A percentile compares a stretch with the other conserved stretches of the same genome.
Conservation (phyloP, 2,888 invertebrate genomes). For the Ethmia dodecea region DNA sequence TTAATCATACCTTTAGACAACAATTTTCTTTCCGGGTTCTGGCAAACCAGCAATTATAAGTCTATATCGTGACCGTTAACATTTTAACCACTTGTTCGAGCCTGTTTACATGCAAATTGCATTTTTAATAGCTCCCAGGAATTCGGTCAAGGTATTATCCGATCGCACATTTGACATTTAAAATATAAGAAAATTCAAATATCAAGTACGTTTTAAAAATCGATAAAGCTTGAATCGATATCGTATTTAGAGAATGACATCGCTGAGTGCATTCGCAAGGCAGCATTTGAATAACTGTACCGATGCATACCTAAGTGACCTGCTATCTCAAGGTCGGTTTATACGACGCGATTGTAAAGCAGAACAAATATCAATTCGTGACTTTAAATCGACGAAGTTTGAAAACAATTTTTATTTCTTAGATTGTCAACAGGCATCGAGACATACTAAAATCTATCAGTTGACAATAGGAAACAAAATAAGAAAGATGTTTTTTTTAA, state of each 20-base stretch:
- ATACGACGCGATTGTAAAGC: constrained; percentile 1
- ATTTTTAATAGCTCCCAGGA: not conserved
- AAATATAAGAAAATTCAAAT: constrained; percentile 4
- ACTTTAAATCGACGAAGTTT: no score
- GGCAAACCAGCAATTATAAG: not conserved
- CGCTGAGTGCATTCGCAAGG: not conserved
- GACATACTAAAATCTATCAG: no score
- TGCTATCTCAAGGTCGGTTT: constrained; percentile 5
- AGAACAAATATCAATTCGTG: not conserved
- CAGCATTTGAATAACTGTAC: constrained; percentile 7
- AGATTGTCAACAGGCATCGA: no score
- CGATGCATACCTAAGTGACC: constrained; percentile 8
- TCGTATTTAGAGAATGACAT: constrained; percentile 2
- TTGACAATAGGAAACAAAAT: no score
- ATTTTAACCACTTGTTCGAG: not conserved
- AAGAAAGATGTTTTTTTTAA: no score
- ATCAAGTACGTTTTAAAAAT: constrained; percentile 5
- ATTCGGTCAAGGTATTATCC: constrained; percentile 8
- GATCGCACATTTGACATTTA: constrained; percentile 4
- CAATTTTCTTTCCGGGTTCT: not conserved
- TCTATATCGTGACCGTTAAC: not conserved
- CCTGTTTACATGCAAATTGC: constrained; percentile 4
- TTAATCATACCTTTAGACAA: no score
- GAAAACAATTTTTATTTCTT: no score
- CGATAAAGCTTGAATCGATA: constrained; percentile 3